Conservation (phyloP, 2,888 invertebrate genomes). For the Dexiosoma caninum region DNA sequence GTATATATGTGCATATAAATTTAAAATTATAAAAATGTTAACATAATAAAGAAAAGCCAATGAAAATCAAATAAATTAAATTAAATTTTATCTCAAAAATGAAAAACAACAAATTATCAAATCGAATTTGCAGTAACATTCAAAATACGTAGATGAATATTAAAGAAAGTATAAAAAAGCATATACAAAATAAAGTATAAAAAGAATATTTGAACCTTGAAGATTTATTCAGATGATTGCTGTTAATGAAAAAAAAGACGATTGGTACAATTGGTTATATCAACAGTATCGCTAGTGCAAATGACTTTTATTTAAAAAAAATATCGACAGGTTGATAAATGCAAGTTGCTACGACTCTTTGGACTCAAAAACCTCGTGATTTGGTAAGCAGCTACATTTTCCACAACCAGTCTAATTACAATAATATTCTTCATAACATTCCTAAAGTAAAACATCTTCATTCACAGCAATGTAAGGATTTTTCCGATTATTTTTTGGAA, state of each 20-base stretch:
- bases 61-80: background rate
- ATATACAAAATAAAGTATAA: background rate
- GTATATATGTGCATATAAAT: too few relatives aligned
- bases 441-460: background rate
- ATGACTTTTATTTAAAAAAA: conserved; percentile 13
- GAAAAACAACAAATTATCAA: background rate
- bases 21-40: too few relatives aligned
- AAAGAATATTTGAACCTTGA: too few relatives aligned
- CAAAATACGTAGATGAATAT: conserved; percentile 29
- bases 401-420: background rate
- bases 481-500: conserved; percentile 1
- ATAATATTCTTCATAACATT: conserved; percentile 12
- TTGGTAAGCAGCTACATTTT: background rate
- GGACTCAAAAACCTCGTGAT: background rate
- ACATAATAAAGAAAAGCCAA: background rate
- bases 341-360: background rate
- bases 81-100: background rate
- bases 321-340: background rate
- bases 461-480: background rate
- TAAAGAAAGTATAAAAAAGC: background rate
- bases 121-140: background rate
- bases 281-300: background rate
- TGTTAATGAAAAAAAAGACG: background rate
- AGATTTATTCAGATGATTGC: conserved; percentile 34
- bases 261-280: conserved; percentile 5